Conservation (phyloP, 2,113 vertebrate species). For the Seriola aureovittata region DNA sequence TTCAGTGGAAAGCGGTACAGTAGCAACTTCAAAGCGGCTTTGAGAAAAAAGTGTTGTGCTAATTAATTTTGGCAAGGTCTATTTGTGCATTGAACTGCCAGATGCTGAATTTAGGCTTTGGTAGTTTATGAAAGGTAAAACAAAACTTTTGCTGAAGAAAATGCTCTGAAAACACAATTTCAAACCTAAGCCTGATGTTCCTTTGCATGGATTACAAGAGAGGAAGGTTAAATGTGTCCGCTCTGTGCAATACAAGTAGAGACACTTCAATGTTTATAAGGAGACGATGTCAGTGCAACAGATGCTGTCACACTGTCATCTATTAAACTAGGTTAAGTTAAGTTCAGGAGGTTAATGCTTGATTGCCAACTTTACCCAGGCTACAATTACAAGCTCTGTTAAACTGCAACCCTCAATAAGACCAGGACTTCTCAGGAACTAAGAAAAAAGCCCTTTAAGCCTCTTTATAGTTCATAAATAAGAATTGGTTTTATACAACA, state of each 20-base stretch:
- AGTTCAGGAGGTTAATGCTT: background rate
- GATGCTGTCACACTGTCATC: background rate
- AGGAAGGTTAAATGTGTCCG: background rate
- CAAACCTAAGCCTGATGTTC: background rate
- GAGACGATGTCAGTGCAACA: background rate
- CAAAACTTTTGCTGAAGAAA: background rate
- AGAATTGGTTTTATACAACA: background rate
- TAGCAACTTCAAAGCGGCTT: conserved; percentile 2
- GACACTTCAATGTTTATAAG: background rate
- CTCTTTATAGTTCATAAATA: background rate
- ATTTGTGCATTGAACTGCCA: background rate
- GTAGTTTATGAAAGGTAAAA: conserved; percentile 9
- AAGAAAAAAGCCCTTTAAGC: background rate
- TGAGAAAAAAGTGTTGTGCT: background rate
- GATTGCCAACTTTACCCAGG: background rate
- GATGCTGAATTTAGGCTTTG: background rate
- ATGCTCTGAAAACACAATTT: background rate
- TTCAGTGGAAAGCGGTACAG: background rate
- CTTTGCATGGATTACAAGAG: background rate
- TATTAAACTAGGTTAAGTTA: background rate
- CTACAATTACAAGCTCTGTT: background rate
- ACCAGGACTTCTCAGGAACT: background rate
- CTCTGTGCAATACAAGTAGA: background rate
- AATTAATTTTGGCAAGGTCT: background rate
- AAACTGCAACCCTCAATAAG: background rate